phyloP scores from a whole-genome alignment of 2,797 vertebrate species.

The Myotis myotis region DNA sequence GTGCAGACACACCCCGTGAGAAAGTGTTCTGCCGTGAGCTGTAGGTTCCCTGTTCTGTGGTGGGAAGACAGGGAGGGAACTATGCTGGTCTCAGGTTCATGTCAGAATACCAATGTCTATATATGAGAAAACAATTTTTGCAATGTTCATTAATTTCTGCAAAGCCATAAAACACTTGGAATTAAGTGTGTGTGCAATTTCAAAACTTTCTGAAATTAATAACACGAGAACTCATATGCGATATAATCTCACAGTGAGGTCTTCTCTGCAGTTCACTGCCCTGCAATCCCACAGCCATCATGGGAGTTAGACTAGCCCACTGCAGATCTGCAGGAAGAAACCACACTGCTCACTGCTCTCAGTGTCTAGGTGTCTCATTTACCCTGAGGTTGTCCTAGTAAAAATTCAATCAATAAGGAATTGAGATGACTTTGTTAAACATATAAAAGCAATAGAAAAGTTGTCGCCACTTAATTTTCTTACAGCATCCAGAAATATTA shows the following conservation, averaged over 20 bases:
- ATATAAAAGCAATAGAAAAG: neutral
- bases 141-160: neutral
- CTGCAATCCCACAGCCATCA: neutral
- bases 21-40: neutral
- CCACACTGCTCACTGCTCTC: neutral
- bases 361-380: neutral
- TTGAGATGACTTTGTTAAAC: neutral
- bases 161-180: neutral
- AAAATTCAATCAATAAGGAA: neutral
- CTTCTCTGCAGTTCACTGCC: neutral
- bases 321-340: rapidly evolving
- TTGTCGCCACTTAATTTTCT: neutral
- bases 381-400: neutral
- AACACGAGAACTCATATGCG: neutral
- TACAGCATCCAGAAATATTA: neutral
- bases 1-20: neutral
- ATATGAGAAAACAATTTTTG: neutral
- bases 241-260: neutral
- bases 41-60: rapidly evolving
- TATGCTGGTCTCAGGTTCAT: neutral
- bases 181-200: neutral
- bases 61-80: neutral
- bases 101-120: neutral
- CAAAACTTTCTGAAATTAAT: neutral
- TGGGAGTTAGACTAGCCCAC: neutral